Percentiles rank a stretch among this genome's conserved stretches.
Conservation (phyloP, 2,113 vertebrate genomes). For the Notiomystis cincta region DNA sequence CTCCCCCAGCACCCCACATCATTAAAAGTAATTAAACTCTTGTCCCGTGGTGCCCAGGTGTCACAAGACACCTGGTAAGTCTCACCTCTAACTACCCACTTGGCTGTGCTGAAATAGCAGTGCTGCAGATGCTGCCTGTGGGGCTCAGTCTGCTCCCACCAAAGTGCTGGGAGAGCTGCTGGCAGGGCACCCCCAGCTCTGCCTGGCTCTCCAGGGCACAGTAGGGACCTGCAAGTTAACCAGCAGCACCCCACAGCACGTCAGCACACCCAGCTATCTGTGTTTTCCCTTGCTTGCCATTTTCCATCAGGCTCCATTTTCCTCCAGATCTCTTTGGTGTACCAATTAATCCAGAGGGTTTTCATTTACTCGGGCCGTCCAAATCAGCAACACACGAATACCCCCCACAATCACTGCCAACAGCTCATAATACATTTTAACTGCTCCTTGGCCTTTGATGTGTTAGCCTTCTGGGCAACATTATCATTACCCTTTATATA, state of each 20-base stretch:
- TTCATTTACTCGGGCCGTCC: constrained; percentile 11
- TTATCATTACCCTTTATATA: constrained; percentile 58
- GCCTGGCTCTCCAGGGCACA: background rate
- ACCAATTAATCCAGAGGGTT: constrained; percentile 53
- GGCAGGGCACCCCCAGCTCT: background rate
- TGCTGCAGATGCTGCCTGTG: background rate
- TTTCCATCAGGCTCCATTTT: constrained; percentile 24
- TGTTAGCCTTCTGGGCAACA: constrained; percentile 60
- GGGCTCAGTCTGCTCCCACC: background rate
- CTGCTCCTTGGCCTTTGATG: constrained; percentile 55
- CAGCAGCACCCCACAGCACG: background rate
- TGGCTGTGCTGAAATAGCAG: background rate
- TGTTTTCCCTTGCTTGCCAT: background rate
- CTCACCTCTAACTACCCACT: background rate
- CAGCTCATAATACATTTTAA: constrained; percentile 68
- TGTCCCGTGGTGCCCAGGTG: background rate
- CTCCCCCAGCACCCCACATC: background rate
- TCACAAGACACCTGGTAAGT: constrained; percentile 40
- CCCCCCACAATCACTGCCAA: constrained; percentile 63
- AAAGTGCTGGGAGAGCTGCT: accelerated
- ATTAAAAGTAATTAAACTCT: constrained; percentile 52
- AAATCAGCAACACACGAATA: constrained; percentile 6
- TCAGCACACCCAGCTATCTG: background rate
- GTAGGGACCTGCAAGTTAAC: background rate
- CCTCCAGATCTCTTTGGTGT: background rate